These are phyloP conservation scores for Scolanthus callimorphus DNA, from an alignment of 92 coral and sea anemone species.

Conservation along the genomic window DNA sequence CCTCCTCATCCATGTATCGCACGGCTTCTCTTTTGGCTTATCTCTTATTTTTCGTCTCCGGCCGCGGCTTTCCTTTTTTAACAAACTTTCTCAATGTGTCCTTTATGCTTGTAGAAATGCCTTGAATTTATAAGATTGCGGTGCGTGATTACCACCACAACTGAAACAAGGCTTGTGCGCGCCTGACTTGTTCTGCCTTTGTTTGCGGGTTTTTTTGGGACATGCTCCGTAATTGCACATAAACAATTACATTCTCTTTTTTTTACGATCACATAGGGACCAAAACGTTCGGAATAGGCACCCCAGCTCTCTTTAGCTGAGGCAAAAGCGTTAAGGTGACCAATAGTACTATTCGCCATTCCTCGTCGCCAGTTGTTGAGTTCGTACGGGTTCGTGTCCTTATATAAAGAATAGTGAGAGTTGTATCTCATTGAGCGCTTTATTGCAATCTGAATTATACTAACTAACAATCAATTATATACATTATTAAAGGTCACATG, in stretches of 20 bases:
- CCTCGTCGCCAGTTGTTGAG: background rate
- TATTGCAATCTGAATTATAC: no score
- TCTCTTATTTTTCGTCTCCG: background rate
- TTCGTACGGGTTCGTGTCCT: no score
- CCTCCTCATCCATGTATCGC: background rate
- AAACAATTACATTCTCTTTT: background rate
- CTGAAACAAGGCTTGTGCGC: no score
- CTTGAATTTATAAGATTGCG: conserved; percentile 14
- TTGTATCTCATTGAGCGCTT: no score
- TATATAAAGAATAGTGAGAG: no score
- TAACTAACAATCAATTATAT: no score
- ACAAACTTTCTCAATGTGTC: conserved; percentile 15
- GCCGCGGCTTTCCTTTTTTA: conserved; percentile 8
- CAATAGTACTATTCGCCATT: conserved; percentile 3
- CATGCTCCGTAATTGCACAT: no score
- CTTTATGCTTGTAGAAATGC: conserved; percentile 8
- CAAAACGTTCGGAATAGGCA: conserved; percentile 25
- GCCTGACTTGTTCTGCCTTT: no score
- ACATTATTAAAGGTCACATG: no score
- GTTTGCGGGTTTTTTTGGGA: no score
- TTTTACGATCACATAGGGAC: conserved; percentile 11
- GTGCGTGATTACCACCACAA: no score
- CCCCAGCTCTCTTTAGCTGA: conserved; percentile 11
- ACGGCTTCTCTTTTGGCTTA: background rate
- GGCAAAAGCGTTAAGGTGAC: conserved; percentile 16